Percentiles rank a stretch among this genome's conserved stretches.
phyloP scores from a whole-genome alignment of 1,140 invertebrate species.

The Apis florea region DNA sequence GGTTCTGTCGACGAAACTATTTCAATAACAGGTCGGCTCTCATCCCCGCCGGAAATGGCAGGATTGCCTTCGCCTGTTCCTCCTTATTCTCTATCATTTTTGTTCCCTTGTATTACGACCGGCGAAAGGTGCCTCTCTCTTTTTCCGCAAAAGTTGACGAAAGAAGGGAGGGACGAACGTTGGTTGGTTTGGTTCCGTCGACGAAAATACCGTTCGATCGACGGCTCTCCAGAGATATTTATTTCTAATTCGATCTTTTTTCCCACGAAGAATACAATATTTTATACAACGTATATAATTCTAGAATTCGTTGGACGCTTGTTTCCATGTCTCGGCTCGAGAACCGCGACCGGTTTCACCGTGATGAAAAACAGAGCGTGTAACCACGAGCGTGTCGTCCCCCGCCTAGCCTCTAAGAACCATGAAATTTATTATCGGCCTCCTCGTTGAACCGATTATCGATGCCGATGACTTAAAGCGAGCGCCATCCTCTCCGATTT shows the following conservation, averaged over 20 bases:
- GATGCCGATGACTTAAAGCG: too few relatives aligned
- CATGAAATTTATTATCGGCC: too few relatives aligned
- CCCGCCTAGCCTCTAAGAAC: too few relatives aligned
- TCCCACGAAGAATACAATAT: not conserved
- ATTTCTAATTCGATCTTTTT: not conserved
- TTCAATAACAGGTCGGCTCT: conserved; percentile 48
- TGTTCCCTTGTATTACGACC: not conserved
- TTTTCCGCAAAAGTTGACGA: not conserved
- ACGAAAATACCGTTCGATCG: not conserved
- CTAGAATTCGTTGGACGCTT: too few relatives aligned
- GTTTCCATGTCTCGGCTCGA: too few relatives aligned
- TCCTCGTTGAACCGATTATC: too few relatives aligned
- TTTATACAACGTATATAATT: too few relatives aligned
- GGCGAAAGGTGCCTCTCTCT: not conserved
- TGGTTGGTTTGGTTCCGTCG: too few relatives aligned
- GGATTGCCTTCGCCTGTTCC: not conserved
- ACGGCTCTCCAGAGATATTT: not conserved
- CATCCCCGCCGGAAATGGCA: not conserved
- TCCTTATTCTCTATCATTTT: conserved; percentile 26
- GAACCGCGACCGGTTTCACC: too few relatives aligned
- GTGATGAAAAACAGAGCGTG: too few relatives aligned
- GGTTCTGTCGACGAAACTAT: conserved; percentile 49
- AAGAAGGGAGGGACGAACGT: not conserved
- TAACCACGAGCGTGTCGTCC: too few relatives aligned
- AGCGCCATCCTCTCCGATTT: too few relatives aligned